Base-by-base conservation (phyloP, 1,140 invertebrate species). In the Sweltsa coloradensis region DNA sequence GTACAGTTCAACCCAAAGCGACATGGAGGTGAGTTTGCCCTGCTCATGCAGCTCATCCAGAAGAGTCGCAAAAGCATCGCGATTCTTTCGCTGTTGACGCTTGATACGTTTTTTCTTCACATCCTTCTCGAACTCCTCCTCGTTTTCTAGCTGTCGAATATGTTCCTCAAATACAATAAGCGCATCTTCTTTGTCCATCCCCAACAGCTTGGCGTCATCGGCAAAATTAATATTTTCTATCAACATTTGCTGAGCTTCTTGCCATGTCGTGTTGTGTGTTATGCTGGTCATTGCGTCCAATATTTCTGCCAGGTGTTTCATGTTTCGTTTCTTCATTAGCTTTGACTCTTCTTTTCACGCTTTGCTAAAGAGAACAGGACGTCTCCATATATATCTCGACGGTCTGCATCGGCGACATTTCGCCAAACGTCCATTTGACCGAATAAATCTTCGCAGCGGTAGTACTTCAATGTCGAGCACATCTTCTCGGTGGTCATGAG, bases 1-100 rank as follows among this genome's bases (percentile, higher is more conserved):
- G 68, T 97, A 99, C 0, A 98, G 66, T 65, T 97, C 93, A n/a
- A 95, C 91, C 96, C 96, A 99, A n/a, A 97, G 67, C 0, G 94
- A 98, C 89, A 97, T 96, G 0, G 94, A 98, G 0, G 94, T 97
- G 16, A 99, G 67, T 67, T 96, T 97, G 41, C 92, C 93, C 67
- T 95, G 87, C 61, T 97, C 92, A 56, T 97, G 93, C 19, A 98
- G 70, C 55, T 91, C 81, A 66, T 97, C 93, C 0, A 99, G 66
- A 18, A 97, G 67, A 67, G 86, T 84, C 53, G 92, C 71, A 63
- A 97, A 96, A 22, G 81, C 82, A 61, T 97, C 93, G 42, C 88
- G 68, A 64, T 94, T 93, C 66, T 98, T 97, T 24, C 95, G 73
- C 55, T 96, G 88, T 51, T 89, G 83, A 34, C 94, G 68, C 68